phyloP scores from a whole-genome alignment of 2,888 invertebrate genomes.

The Eulithis prunata region DNA sequence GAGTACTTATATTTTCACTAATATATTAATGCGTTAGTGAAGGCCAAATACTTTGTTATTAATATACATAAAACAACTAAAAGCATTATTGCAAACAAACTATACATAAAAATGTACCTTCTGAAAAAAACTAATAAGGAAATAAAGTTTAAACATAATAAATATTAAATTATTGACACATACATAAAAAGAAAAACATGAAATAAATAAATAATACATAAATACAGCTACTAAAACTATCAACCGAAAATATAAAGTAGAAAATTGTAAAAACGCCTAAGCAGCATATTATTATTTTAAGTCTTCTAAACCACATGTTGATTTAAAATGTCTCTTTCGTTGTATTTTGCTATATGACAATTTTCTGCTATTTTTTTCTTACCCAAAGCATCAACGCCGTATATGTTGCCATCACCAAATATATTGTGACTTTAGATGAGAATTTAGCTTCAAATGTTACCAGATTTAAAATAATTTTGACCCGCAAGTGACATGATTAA shows the following conservation, averaged over 20 bases:
- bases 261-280: no score
- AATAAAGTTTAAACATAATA: slow-evolving; percentile 20
- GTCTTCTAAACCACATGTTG: no score
- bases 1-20: no score
- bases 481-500: slow-evolving; percentile 10
- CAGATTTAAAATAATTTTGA: background rate
- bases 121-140: slow-evolving; percentile 35
- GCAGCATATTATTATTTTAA: no score
- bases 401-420: no score
- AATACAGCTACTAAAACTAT: background rate
- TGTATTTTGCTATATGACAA: no score
- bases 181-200: slow-evolving; percentile 13
- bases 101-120: slow-evolving; percentile 38
- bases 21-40: slow-evolving; percentile 20
- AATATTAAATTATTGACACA: slow-evolving; percentile 18
- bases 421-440: no score
- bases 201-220: slow-evolving; percentile 18
- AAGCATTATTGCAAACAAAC: slow-evolving; percentile 40
- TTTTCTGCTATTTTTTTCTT: no score
- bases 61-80: slow-evolving; percentile 41
- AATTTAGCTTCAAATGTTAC: no score
- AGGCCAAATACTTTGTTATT: slow-evolving; percentile 26
- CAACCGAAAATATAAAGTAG: background rate
- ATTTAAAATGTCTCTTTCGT: no score
- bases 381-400: no score